phyloP scores from a whole-genome alignment of 2,797 vertebrate genomes.

The Champsocephalus esox region DNA sequence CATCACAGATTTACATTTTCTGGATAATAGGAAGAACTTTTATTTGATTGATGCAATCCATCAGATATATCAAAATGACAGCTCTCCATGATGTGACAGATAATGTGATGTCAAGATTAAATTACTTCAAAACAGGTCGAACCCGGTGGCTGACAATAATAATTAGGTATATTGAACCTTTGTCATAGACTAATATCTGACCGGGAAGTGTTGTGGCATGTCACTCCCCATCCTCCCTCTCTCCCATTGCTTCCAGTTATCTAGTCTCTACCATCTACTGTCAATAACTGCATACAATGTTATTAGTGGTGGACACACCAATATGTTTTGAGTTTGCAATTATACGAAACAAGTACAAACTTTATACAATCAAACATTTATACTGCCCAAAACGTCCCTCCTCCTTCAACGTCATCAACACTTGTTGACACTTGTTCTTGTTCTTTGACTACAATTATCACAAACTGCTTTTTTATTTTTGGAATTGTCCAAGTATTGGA shows the following conservation, averaged over 20 bases:
- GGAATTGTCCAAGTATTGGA: constrained; percentile 2
- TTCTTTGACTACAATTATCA: background rate
- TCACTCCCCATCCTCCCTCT: background rate
- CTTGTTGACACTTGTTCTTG: background rate
- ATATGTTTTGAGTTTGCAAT: background rate
- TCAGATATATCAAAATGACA: background rate
- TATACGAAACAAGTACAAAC: background rate
- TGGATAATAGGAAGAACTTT: background rate
- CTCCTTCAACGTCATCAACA: background rate
- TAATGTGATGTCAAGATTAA: background rate
- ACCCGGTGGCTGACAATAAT: background rate
- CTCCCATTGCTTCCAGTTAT: background rate
- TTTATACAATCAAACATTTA: background rate
- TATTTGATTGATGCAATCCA: background rate
- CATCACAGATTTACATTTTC: background rate
- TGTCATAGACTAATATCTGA: too few species aligned
- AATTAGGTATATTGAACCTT: too few species aligned
- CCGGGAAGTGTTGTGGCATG: too few species aligned
- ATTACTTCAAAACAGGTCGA: background rate
- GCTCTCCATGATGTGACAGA: background rate
- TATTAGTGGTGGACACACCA: background rate
- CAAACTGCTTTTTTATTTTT: background rate
- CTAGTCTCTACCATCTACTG: background rate
- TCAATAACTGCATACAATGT: background rate
- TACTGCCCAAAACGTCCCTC: background rate